Conservation (phyloP, 2,797 vertebrate species). For the Sebastiscus tertius region DNA sequence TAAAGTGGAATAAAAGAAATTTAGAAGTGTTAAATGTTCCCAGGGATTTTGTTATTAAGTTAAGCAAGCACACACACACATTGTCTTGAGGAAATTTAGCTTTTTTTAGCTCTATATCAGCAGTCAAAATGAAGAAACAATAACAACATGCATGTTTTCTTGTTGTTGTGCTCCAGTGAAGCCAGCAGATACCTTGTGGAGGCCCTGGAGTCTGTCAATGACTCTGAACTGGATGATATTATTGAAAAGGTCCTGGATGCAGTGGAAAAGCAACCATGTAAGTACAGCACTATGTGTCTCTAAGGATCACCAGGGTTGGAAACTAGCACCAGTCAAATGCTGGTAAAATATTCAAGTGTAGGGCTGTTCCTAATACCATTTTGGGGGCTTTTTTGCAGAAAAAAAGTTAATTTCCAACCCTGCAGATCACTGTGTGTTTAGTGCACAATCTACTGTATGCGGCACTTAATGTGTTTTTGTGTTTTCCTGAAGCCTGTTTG, state of each 20-base stretch:
- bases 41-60: background rate
- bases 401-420: too few species aligned
- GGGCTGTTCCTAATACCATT: too few species aligned
- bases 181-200: constrained; percentile 89
- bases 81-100: background rate
- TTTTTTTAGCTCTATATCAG: background rate
- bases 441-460: background rate
- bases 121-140: background rate
- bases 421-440: background rate
- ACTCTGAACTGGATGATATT: constrained; percentile 87
- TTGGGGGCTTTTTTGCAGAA: too few species aligned
- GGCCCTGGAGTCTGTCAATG: constrained; percentile 84
- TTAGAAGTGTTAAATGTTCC: background rate
- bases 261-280: constrained; percentile 93
- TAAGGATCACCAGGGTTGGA: too few species aligned
- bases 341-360: too few species aligned
- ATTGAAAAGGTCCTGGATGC: constrained; percentile 92
- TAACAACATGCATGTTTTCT: background rate
- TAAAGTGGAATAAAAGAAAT: background rate
- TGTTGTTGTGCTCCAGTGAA: constrained; percentile 82
- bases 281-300: constrained; percentile 46
- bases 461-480: background rate
- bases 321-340: too few species aligned
- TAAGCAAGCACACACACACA: background rate
- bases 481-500: background rate